These are phyloP conservation scores for Trachelus iudaicus DNA, from an alignment of 2,888 invertebrate genomes.

Conservation along the genomic window DNA sequence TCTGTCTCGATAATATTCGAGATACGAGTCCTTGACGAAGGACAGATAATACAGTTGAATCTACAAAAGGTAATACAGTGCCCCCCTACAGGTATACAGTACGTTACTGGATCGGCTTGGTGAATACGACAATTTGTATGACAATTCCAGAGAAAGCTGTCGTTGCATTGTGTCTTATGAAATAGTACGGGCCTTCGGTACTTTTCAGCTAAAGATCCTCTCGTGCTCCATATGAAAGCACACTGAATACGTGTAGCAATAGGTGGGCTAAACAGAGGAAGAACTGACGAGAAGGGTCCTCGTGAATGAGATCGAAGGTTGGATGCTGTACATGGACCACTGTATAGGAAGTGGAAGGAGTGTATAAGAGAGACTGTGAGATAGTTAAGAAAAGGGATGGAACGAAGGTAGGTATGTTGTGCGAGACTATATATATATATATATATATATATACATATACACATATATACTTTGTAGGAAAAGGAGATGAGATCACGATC, in stretches of 20 bases:
- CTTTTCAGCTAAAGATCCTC: not conserved
- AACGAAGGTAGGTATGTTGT: not conserved
- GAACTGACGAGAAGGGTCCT: not conserved
- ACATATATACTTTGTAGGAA: not conserved
- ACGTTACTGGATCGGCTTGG: not conserved
- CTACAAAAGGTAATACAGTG: not conserved
- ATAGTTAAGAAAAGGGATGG: not conserved
- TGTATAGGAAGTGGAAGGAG: not conserved
- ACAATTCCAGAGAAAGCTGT: slow-evolving; percentile 42
- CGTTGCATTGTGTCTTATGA: not conserved
- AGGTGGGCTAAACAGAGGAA: not conserved
- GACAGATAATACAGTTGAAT: not conserved
- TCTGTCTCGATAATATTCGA: not conserved
- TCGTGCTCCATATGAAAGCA: not conserved
- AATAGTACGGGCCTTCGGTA: not conserved
- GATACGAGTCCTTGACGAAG: not conserved
- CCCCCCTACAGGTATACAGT: not conserved
- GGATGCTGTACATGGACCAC: not conserved
- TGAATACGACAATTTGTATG: slow-evolving; percentile 59
- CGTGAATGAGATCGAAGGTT: not conserved
- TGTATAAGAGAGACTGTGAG: not conserved
- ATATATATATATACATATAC: not conserved
- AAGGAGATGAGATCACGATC: slow-evolving; percentile 43
- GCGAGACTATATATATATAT: not conserved
- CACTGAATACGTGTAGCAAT: not conserved